These are phyloP conservation scores for Dexiosoma caninum DNA, from an alignment of 2,888 invertebrate species.

Conservation along the genomic window DNA sequence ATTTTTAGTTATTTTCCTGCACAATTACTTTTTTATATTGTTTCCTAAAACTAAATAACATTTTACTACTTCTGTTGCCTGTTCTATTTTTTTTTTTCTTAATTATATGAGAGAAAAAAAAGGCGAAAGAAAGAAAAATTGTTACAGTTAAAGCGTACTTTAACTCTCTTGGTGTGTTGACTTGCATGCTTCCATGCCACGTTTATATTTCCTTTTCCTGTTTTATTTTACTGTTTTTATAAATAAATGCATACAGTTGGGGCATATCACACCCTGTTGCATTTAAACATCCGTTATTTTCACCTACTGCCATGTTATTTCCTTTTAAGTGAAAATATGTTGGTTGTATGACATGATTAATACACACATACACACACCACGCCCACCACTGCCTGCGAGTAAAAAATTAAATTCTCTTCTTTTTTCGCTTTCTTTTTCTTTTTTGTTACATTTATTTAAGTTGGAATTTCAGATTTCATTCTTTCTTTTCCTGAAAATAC, in stretches of 20 bases:
- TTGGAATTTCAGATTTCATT: conserved; percentile 13
- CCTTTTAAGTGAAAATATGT: neutral
- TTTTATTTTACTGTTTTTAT: conserved; percentile 6
- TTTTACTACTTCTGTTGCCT: neutral
- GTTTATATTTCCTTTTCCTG: conserved; percentile 36
- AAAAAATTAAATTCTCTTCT: neutral
- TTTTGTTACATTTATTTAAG: conserved; percentile 2
- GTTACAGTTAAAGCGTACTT: neutral
- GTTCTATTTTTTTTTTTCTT: too few relatives aligned
- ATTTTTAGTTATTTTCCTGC: neutral
- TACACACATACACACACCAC: neutral
- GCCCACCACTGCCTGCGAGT: neutral
- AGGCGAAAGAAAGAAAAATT: neutral
- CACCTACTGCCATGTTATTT: neutral
- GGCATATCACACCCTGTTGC: conserved; percentile 42
- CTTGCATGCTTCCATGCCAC: conserved; percentile 1
- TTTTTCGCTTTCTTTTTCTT: too few relatives aligned
- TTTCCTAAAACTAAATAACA: conserved; percentile 2
- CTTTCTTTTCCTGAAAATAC: conserved; percentile 20
- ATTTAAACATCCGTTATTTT: conserved; percentile 29
- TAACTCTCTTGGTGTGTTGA: neutral
- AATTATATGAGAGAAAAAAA: neutral
- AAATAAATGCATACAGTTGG: neutral
- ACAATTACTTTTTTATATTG: conserved; percentile 1
- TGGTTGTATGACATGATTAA: neutral